phyloP scores from a whole-genome alignment of 2,888 invertebrate genomes.

The Escarpia spicata region DNA sequence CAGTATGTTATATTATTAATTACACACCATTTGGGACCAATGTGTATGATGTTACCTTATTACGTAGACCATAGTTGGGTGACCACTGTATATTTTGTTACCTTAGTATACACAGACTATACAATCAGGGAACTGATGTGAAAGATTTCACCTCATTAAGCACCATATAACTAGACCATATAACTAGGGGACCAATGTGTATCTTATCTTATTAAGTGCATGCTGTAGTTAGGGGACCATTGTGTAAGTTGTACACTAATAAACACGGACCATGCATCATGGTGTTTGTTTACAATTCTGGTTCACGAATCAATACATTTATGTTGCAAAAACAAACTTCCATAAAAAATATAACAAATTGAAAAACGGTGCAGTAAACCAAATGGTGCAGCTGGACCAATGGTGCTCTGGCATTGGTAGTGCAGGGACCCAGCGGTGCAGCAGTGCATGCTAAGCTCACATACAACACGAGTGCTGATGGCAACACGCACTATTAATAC shows the following conservation, averaged over 20 bases:
- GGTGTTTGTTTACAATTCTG: neutral
- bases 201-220: slow-evolving; percentile 56
- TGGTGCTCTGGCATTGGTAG: neutral
- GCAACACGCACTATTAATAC: neutral
- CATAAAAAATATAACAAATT: neutral
- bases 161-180: slow-evolving; percentile 17
- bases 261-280: neutral
- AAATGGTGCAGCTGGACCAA: neutral
- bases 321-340: neutral
- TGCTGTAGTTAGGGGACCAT: neutral
- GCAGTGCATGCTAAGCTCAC: neutral
- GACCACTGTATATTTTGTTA: slow-evolving; percentile 59
- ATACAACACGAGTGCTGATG: neutral
- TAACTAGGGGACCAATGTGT: slow-evolving; percentile 54
- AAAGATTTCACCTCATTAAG: slow-evolving; percentile 56
- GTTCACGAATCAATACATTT: neutral
- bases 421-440: neutral
- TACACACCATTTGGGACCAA: slow-evolving; percentile 44
- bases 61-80: slow-evolving; percentile 36
- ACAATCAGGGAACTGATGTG: slow-evolving; percentile 54
- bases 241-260: too few species aligned
- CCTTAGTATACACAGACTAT: slow-evolving; percentile 48
- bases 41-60: slow-evolving; percentile 57
- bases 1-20: slow-evolving; percentile 51
- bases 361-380: neutral